Conservation (phyloP, 1,140 invertebrate genomes). For the Pseudomyrmex concolor region DNA sequence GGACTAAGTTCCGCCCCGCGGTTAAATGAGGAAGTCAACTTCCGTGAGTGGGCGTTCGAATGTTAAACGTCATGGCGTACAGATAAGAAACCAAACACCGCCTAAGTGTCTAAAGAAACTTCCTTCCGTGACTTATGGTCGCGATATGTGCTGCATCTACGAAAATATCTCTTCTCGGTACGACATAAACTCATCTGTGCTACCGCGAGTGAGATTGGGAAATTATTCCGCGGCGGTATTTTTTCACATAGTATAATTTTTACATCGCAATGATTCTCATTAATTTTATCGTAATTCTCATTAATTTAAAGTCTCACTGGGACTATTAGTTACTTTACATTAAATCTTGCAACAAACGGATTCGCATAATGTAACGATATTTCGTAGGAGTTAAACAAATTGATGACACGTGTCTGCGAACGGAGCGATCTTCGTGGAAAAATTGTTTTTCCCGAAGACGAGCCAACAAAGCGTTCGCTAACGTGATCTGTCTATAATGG, state of each 20-base stretch:
- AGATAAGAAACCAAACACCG: constrained; percentile 72
- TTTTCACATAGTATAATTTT: not conserved
- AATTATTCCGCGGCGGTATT: not conserved
- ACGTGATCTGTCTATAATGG: constrained; percentile 44
- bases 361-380: not conserved
- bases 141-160: constrained; percentile 11
- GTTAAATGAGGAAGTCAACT: constrained; percentile 81
- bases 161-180: constrained; percentile 18
- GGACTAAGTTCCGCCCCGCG: constrained; percentile 72
- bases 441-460: constrained; percentile 21
- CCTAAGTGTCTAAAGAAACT: constrained; percentile 62
- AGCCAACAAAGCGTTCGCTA: constrained; percentile 35
- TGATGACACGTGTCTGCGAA: constrained; percentile 7
- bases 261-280: no score
- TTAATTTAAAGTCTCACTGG: no score
- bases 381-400: not conserved
- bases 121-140: constrained; percentile 38
- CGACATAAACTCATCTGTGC: not conserved
- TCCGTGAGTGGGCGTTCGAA: constrained; percentile 80
- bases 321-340: not conserved
- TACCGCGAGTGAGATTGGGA: not conserved
- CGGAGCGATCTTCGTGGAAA: not conserved
- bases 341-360: no score
- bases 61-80: constrained; percentile 76
- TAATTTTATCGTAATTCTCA: no score